A percentile compares a stretch with the other conserved stretches of the same genome.
These are phyloP conservation scores for Nezara viridula DNA, from an alignment of 2,888 invertebrate species.

Conservation along the genomic window DNA sequence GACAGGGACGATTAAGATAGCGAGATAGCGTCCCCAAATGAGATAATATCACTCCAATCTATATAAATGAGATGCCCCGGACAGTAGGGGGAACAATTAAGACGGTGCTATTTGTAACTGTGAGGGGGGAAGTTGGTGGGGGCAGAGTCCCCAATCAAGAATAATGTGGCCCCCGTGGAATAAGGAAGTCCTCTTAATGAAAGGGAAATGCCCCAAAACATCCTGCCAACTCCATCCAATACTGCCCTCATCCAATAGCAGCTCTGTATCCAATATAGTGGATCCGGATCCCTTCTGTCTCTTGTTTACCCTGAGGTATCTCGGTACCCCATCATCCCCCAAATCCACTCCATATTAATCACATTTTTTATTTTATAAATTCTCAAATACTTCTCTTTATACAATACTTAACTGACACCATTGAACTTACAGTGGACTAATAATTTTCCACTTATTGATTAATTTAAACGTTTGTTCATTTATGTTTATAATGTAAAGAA, in stretches of 20 bases:
- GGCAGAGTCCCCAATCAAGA: slow-evolving; percentile 27
- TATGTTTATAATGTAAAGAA: no score
- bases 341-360: not conserved
- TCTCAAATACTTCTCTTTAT: not conserved
- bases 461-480: not conserved
- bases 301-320: slow-evolving; percentile 15
- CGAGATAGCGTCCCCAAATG: slow-evolving; percentile 3
- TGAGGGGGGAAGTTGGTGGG: not conserved
- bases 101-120: slow-evolving; percentile 44
- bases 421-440: not conserved
- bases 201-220: slow-evolving; percentile 49
- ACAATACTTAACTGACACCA: no score
- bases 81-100: slow-evolving; percentile 2
- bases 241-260: slow-evolving; percentile 10
- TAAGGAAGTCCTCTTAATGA: slow-evolving; percentile 37
- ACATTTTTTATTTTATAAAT: slow-evolving; percentile 5
- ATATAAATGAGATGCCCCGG: slow-evolving; percentile 20
- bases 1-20: not conserved
- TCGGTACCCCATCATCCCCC: not conserved
- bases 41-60: slow-evolving; percentile 43
- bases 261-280: slow-evolving; percentile 43
- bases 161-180: slow-evolving; percentile 51
- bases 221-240: slow-evolving; percentile 40
- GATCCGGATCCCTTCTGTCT: not conserved
- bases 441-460: not conserved